These are phyloP conservation scores for Tribolium madens DNA, from an alignment of 1,140 invertebrate species.

Conservation along the genomic window DNA sequence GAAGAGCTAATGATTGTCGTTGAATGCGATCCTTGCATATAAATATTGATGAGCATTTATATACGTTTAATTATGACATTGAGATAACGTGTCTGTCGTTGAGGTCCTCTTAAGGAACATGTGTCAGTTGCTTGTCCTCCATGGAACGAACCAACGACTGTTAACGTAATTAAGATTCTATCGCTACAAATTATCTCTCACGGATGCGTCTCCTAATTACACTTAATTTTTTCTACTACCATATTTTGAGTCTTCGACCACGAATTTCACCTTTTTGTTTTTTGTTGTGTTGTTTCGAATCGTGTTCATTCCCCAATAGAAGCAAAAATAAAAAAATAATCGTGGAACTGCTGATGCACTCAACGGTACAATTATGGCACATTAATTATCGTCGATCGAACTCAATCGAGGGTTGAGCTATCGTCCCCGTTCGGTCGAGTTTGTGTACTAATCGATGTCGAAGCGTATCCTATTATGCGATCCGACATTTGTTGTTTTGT, in stretches of 20 bases:
- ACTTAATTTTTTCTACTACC: background rate
- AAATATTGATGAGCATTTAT: slow-evolving; percentile 45
- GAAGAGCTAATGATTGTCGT: slow-evolving; percentile 7
- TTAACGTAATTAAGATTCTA: slow-evolving; percentile 45
- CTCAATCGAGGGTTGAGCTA: background rate
- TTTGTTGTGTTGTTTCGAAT: no score
- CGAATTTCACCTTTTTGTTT: no score
- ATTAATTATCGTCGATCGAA: slow-evolving; percentile 21
- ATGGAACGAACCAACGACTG: slow-evolving; percentile 27
- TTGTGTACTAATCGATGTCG: slow-evolving; percentile 8
- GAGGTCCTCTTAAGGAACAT: slow-evolving; percentile 39
- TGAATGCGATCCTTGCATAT: slow-evolving; percentile 4
- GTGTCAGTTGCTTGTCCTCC: slow-evolving; percentile 36
- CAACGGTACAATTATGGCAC: slow-evolving; percentile 8
- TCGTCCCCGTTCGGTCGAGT: background rate
- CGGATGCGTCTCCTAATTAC: slow-evolving; percentile 39
- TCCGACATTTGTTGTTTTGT: slow-evolving; percentile 21
- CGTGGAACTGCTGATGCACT: background rate
- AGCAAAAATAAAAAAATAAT: background rate
- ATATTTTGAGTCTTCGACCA: no score
- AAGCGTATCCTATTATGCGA: slow-evolving; percentile 4
- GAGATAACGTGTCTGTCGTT: slow-evolving; percentile 28
- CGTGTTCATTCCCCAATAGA: no score
- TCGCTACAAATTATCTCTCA: slow-evolving; percentile 42
- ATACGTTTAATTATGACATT: slow-evolving; percentile 43